phyloP scores from a whole-genome alignment of 2,888 invertebrate species.

The Eupithecia vulgata region DNA sequence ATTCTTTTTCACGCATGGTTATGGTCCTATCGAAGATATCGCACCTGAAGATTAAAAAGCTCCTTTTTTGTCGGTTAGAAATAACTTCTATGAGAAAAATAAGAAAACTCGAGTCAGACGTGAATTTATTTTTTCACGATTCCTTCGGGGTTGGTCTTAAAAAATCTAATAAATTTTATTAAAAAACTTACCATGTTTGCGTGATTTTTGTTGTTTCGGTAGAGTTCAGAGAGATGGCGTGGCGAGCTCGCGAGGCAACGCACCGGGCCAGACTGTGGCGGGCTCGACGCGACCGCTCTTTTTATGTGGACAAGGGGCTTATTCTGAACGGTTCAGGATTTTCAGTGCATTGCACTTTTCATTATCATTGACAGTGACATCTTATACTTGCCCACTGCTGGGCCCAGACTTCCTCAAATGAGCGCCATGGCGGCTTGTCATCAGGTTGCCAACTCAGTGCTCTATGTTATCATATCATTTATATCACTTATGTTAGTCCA shows the following conservation, averaged over 20 bases:
- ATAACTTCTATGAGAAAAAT: not conserved
- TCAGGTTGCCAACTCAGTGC: not conserved
- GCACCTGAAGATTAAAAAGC: not conserved
- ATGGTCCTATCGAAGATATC: not conserved
- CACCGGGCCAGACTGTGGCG: conserved; percentile 76
- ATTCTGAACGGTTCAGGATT: conserved; percentile 55
- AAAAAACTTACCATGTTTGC: conserved; percentile 42
- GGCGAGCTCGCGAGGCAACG: conserved; percentile 78
- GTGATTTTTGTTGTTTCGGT: conserved; percentile 14
- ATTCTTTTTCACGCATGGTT: no score
- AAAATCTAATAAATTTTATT: not conserved
- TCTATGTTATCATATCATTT: not conserved
- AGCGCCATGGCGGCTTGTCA: not conserved
- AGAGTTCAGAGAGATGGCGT: conserved; percentile 52
- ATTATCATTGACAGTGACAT: not conserved
- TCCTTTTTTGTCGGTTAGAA: not conserved
- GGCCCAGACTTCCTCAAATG: not conserved
- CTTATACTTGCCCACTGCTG: not conserved
- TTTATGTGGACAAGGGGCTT: conserved; percentile 37
- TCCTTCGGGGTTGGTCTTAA: not conserved
- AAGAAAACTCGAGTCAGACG: not conserved
- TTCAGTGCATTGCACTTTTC: not conserved
- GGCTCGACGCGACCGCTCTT: conserved; percentile 27
- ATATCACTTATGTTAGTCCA: not conserved
- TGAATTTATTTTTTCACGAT: no score